phyloP scores from a whole-genome alignment of 2,888 invertebrate genomes.

The Dryomyza anilis region DNA sequence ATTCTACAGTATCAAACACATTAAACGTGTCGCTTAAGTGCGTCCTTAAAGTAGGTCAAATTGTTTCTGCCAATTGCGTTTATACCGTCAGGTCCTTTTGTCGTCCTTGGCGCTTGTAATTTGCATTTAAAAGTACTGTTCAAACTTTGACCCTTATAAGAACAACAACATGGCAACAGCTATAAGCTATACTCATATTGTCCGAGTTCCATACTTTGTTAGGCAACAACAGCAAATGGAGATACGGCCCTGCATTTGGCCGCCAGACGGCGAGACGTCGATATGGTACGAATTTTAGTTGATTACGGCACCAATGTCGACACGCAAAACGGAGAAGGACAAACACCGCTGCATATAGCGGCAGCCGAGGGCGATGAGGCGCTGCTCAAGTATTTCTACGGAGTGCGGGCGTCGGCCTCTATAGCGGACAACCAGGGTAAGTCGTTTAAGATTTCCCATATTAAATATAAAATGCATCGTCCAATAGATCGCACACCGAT shows the following conservation, averaged over 20 bases:
- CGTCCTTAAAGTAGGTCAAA: not conserved
- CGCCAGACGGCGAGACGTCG: constrained; percentile 88
- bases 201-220: constrained; percentile 34
- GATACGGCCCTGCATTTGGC: constrained; percentile 96
- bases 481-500: constrained; percentile 96
- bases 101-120: constrained; percentile 30
- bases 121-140: constrained; percentile 43
- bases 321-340: constrained; percentile 90
- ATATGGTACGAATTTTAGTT: constrained; percentile 89
- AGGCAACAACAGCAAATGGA: constrained; percentile 81
- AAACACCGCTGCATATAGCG: constrained; percentile 93
- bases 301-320: constrained; percentile 93
- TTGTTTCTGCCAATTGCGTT: too few relatives aligned
- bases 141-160: constrained; percentile 31
- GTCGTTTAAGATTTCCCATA: constrained; percentile 15
- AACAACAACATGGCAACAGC: too few relatives aligned
- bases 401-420: constrained; percentile 91
- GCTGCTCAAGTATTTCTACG: constrained; percentile 93
- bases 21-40: not conserved
- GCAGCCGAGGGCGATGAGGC: constrained; percentile 95
- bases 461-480: not conserved
- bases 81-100: not conserved
- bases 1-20: too few relatives aligned
- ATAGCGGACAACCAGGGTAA: constrained; percentile 90
- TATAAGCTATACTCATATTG: too few relatives aligned